phyloP scores from a whole-genome alignment of 1,140 invertebrate species.

The Bombus terrestris region DNA sequence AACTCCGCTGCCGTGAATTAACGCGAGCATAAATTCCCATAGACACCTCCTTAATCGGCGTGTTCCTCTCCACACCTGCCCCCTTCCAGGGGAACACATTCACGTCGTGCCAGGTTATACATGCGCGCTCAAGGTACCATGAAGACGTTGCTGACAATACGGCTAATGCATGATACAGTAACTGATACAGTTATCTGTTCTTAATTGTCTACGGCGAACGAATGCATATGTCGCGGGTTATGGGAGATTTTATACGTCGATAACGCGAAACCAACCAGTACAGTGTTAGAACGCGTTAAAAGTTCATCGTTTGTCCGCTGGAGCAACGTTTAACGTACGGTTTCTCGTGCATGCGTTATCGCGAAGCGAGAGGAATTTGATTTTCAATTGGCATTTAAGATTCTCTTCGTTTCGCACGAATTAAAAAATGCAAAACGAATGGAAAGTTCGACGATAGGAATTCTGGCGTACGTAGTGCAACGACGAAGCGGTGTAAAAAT shows the following conservation, averaged over 20 bases:
- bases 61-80: constrained; percentile 54
- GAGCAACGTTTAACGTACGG: not conserved
- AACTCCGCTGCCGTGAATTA: constrained; percentile 64
- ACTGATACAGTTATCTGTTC: constrained; percentile 65
- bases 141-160: constrained; percentile 60
- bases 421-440: not conserved
- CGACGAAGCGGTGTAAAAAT: not conserved
- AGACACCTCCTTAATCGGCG: constrained; percentile 69
- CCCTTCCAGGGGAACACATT: not conserved
- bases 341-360: not conserved
- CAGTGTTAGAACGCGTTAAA: constrained; percentile 15
- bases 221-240: constrained; percentile 46
- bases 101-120: constrained; percentile 32
- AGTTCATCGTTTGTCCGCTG: constrained; percentile 4
- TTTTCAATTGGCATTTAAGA: not conserved
- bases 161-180: constrained; percentile 60
- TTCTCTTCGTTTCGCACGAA: not conserved
- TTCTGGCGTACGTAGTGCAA: rapidly evolving
- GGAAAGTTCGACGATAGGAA: not conserved
- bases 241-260: constrained; percentile 50
- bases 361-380: not conserved
- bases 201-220: constrained; percentile 53
- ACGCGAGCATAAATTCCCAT: constrained; percentile 70
- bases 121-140: constrained; percentile 33
- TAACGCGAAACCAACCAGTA: constrained; percentile 33